phyloP scores from a whole-genome alignment of 2,113 vertebrate species.

The Suricata suricatta region DNA sequence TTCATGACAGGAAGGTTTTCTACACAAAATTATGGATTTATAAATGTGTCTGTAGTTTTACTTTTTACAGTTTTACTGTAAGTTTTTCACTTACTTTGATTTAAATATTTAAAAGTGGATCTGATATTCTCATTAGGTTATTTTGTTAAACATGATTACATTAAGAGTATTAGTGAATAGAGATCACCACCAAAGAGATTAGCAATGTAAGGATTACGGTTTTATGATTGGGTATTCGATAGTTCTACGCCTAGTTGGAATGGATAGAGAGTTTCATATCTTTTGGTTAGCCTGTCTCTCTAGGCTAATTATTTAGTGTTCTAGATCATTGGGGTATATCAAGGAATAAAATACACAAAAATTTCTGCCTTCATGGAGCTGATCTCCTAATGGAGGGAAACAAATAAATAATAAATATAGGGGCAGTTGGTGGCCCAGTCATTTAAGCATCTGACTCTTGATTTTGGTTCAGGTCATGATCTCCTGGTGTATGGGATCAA shows the following conservation, averaged over 20 bases:
- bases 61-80: not conserved
- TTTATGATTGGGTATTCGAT: not conserved
- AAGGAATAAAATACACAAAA: not conserved
- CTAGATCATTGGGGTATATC: not conserved
- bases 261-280: not conserved
- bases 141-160: not conserved
- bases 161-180: not conserved
- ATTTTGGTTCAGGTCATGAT: no score
- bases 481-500: no score
- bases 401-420: conserved; percentile 14
- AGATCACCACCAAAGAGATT: not conserved
- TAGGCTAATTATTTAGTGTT: not conserved
- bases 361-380: not conserved
- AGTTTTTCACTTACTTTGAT: not conserved
- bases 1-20: conserved; percentile 33
- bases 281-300: not conserved
- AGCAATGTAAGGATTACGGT: not conserved
- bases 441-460: no score
- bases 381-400: not conserved
- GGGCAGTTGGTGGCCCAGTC: no score
- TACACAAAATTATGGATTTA: not conserved
- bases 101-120: not conserved
- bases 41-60: conserved; percentile 26
- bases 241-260: not conserved
- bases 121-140: not conserved